Base-by-base conservation (phyloP, 2,797 vertebrate species). In the Chrosomus eos region DNA sequence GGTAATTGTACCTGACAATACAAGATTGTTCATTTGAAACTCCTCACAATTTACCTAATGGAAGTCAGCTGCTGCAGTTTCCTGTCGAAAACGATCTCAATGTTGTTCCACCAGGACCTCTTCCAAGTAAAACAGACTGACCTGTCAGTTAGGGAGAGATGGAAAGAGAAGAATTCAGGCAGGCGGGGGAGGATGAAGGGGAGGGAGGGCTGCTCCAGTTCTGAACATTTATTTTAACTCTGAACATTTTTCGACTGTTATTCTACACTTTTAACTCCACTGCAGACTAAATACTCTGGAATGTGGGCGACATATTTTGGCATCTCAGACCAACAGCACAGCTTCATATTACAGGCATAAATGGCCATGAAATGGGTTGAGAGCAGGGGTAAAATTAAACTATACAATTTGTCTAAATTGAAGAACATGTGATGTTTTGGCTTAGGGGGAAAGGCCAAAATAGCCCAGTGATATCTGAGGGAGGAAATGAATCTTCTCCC, bases 1-100 rank as follows among this genome's bases (percentile, higher is more conserved):
- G 33, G 88, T 86, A 90, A 86, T 89, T 73, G 86, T 91, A 89
- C 86, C 88, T 90, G 89, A 90, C 91, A 91, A 89, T 82, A 74
- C 81, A 64, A 33, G 70, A 88, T 48, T 92, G 79, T 86, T 92
- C 87, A 83, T 55, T 78, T 72, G 80, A 87, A 83, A 85, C 84
- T 87, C 70, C 51, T 82, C 83, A 82, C 85, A 83, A 89, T 89
- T 88, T 88, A 85, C 82, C 53, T 90, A 94, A 93, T 82, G 88
- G 76, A 90, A 90, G 86, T 93, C 93, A 93, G 91, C 90, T 95
- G 92, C 89, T 82, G 43, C 64, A 33, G 86, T 88, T 94, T 94
- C 91, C 93, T 93, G 91, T 90, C 36, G 86, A 84, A 90, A 87
- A 87, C 72, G 83, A 60, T 23, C 43, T 82, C 87, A 91, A 89